phyloP scores from a whole-genome alignment of 2,797 vertebrate species.

The Sphenodon punctatus region DNA sequence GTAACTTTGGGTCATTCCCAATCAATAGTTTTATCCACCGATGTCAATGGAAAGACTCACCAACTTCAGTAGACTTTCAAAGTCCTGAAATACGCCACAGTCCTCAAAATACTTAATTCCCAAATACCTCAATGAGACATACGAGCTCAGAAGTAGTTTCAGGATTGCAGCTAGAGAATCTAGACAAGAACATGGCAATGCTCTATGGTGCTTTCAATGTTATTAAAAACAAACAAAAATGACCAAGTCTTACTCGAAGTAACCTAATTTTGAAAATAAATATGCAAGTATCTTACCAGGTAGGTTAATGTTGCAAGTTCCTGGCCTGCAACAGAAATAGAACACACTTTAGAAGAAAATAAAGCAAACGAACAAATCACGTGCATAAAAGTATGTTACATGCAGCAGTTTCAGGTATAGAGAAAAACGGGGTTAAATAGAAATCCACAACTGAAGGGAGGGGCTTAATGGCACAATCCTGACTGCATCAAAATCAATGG shows the following conservation, averaged over 20 bases:
- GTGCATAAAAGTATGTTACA: background rate
- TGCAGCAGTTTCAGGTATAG: background rate
- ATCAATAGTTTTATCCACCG: too few species aligned
- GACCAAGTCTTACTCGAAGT: background rate
- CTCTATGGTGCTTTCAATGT: background rate
- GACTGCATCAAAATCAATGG: too few species aligned
- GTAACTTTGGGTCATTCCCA: too few species aligned
- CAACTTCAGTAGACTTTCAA: too few species aligned
- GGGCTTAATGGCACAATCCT: too few species aligned
- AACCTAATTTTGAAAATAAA: background rate
- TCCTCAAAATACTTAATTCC: too few species aligned
- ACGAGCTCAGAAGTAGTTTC: too few species aligned
- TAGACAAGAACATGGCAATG: background rate
- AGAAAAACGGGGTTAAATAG: background rate
- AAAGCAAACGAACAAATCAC: background rate
- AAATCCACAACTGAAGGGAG: background rate
- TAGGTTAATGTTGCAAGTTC: slow-evolving; percentile 90
- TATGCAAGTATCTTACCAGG: slow-evolving; percentile 80
- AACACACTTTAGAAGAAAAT: background rate
- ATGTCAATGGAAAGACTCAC: too few species aligned
- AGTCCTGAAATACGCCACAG: too few species aligned
- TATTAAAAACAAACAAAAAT: background rate
- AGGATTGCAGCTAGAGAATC: background rate
- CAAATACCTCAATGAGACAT: too few species aligned
- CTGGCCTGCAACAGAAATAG: slow-evolving; percentile 79